Evolutionary conservation across 2,888 invertebrate species (phyloP).

Genomic region (Elmis aenea): DNA sequence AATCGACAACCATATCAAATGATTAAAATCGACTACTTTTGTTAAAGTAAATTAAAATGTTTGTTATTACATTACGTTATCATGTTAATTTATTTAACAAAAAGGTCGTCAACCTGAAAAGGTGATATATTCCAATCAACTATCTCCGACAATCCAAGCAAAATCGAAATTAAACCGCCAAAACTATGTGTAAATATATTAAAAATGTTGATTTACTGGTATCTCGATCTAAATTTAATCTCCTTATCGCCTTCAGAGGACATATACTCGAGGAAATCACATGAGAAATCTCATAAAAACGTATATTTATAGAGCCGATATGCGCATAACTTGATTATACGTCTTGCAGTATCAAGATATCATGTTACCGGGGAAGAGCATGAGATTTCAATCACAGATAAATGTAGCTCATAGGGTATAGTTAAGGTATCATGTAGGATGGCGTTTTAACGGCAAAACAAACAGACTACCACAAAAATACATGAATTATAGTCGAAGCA

Average conservation of each 20-base stretch:
- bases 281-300: constrained; percentile 19
- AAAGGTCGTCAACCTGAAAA: too few species aligned
- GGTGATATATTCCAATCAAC: too few species aligned
- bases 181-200: too few species aligned
- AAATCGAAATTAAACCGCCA: too few species aligned
- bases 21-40: too few species aligned
- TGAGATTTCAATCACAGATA: constrained; percentile 31
- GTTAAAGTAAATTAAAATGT: too few species aligned
- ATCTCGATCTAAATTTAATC: constrained; percentile 11
- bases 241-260: constrained; percentile 10
- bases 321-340: constrained; percentile 25
- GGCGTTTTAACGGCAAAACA: constrained; percentile 10
- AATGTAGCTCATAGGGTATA: constrained; percentile 18
- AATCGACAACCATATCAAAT: too few species aligned
- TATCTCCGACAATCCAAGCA: too few species aligned
- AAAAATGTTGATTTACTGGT: not conserved
- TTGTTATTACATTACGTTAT: too few species aligned
- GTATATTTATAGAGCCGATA: constrained; percentile 22
- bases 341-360: constrained; percentile 28
- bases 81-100: too few species aligned
- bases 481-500: not conserved
- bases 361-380: constrained; percentile 29
- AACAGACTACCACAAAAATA: constrained; percentile 3
- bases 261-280: constrained; percentile 13
- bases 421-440: constrained; percentile 16